Percentiles rank a stretch among this genome's conserved stretches.
phyloP scores from a whole-genome alignment of 2,797 vertebrate genomes.

The Coregonus ussuriensis region DNA sequence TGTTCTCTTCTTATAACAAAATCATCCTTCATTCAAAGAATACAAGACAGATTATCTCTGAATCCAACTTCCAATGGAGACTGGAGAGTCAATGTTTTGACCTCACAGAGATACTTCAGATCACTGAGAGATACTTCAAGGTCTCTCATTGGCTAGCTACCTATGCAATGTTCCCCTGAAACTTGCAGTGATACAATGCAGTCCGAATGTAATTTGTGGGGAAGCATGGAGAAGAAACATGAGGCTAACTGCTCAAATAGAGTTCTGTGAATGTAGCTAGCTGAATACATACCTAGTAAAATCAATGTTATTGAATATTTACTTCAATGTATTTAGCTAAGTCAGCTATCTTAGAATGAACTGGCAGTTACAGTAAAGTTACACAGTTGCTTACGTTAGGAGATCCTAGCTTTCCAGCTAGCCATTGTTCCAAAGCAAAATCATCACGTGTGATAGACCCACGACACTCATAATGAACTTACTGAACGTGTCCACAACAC shows the following conservation, averaged over 20 bases:
- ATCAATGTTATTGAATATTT: neutral
- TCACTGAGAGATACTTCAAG: slow-evolving; percentile 6
- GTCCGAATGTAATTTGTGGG: too few relatives aligned
- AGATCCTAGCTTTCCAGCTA: too few relatives aligned
- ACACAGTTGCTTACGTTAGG: neutral
- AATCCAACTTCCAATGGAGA: neutral
- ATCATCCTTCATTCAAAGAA: neutral
- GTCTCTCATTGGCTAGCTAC: neutral
- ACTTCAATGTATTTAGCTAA: neutral
- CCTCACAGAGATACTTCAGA: slow-evolving; percentile 26
- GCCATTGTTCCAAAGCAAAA: neutral
- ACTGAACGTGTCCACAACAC: neutral
- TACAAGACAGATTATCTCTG: neutral
- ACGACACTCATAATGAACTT: neutral
- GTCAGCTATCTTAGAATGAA: neutral
- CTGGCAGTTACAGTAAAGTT: neutral
- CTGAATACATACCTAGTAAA: too few relatives aligned
- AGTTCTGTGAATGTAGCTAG: neutral
- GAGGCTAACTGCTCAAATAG: too few relatives aligned
- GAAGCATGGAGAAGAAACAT: too few relatives aligned
- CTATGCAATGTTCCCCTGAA: too few relatives aligned
- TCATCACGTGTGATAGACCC: neutral
- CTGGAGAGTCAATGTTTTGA: neutral
- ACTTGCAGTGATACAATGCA: too few relatives aligned
- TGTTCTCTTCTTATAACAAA: neutral